Base-by-base conservation (phyloP, 23 tunicate genomes). In the Ciona savignyi region DNA sequence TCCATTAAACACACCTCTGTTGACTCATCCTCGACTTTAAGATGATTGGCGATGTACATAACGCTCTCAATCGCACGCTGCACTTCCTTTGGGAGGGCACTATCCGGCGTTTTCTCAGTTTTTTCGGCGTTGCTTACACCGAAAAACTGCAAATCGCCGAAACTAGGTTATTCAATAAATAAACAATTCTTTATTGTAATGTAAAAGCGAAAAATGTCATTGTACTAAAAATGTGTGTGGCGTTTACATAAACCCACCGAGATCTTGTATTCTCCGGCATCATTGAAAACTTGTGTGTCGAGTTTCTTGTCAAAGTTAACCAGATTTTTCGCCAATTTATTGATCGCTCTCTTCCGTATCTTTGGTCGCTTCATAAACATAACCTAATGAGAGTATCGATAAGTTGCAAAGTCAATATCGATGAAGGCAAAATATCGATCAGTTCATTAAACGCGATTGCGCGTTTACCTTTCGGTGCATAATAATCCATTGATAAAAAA, bases 321-420 rank as follows among this genome's bases (percentile, higher is more conserved):
- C 21, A 75, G 42, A 63, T 60, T 71, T 65, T 63, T 30, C n/a
- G 74, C 78, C 30, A 76, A 32, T 49, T 77, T 70, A 27, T 63
- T 32, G 19, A 77, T 31, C 0, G 73, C 78, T 24, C 65, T 60
- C 34, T 77, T 77, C 26, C 79, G 51, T 27, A 34, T 62, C 56
- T 70, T 65, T 34, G 89, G 89, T 35, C 79, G 48, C 63, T 83
- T 76, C 89, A 83, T 83, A 49, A 83, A 71, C 78, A 83, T 68
- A 24, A 81, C 95, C 74, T 77, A 19, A 33, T 9, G 4, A 66
- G 25, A 33, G 26, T 11, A 9, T 63, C 4, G 15, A 63, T 63
- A 9, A 42, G 15, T 42, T 42, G n/a, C n/a, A n/a, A n/a, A n/a
- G n/a, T n/a, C n/a, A n/a, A n/a, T n/a, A n/a, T n/a, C n/a, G n/a